These are phyloP conservation scores for Columba janthina DNA, from an alignment of 2,113 vertebrate species.

Conservation along the genomic window DNA sequence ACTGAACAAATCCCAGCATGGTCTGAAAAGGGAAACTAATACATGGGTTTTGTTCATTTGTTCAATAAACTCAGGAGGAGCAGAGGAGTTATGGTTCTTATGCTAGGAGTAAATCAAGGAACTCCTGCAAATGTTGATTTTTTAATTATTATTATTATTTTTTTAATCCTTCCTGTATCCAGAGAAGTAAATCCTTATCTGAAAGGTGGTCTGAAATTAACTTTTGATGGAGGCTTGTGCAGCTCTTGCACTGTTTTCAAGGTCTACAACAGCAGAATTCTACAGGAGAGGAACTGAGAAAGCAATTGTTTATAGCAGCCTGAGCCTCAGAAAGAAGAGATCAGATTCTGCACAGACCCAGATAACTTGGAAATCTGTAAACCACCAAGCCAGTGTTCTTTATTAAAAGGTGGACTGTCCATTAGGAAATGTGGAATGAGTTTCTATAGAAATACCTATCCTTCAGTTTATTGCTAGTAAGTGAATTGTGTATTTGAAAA, in stretches of 20 bases:
- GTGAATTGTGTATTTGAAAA: neutral
- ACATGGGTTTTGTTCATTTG: neutral
- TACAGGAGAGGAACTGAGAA: neutral
- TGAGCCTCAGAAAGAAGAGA: neutral
- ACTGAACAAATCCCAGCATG: neutral
- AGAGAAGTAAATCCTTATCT: neutral
- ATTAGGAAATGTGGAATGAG: neutral
- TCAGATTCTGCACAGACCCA: neutral
- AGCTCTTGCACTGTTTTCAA: neutral
- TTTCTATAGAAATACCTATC: neutral
- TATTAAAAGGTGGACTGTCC: neutral
- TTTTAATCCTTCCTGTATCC: neutral
- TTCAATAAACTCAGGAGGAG: neutral
- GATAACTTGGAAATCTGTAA: neutral
- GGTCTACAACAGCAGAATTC: fast-evolving
- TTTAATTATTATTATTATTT: no score
- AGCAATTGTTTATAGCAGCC: neutral
- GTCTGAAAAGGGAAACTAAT: neutral
- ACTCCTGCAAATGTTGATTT: neutral
- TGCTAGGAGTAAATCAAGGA: neutral
- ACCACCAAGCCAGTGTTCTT: neutral
- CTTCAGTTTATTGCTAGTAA: neutral
- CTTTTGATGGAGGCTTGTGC: neutral
- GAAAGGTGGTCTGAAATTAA: neutral
- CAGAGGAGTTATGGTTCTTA: neutral